Percentiles rank a stretch among this genome's conserved stretches.
These are phyloP conservation scores for Caenorhabditis japonica DNA, from an alignment of 2,888 invertebrate species.

Conservation along the genomic window DNA sequence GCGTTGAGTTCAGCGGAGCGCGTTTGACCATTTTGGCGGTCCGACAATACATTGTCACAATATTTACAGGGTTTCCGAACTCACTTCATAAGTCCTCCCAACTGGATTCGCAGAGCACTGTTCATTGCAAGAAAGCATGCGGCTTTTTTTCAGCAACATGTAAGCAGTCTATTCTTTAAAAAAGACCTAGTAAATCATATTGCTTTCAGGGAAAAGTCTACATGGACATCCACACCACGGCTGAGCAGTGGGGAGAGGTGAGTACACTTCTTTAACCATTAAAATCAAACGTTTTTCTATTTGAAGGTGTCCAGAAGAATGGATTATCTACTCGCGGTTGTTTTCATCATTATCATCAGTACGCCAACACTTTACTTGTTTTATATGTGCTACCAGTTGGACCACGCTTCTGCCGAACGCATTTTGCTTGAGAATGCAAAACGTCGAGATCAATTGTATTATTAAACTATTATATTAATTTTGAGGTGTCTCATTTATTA, in stretches of 20 bases:
- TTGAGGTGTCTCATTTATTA: too few species aligned
- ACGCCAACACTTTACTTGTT: conserved; percentile 63
- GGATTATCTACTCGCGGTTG: conserved; percentile 59
- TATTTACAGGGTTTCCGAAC: conserved; percentile 59
- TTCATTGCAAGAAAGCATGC: conserved; percentile 41
- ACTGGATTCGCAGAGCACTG: conserved; percentile 51
- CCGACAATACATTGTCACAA: too few species aligned
- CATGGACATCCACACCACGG: conserved; percentile 54
- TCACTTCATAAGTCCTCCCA: conserved; percentile 52
- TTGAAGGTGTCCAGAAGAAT: conserved; percentile 61
- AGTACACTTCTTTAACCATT: not conserved
- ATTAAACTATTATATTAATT: too few species aligned
- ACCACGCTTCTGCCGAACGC: conserved; percentile 28
- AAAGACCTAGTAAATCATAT: too few species aligned
- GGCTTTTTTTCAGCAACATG: conserved; percentile 38
- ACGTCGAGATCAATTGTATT: conserved; percentile 38
- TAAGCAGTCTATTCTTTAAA: conserved; percentile 13
- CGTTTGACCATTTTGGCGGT: too few species aligned
- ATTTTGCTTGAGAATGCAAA: conserved; percentile 38
- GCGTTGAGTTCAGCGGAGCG: too few species aligned
- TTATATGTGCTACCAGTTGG: conserved; percentile 50
- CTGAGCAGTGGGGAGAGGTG: conserved; percentile 65
- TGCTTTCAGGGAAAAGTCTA: conserved; percentile 35
- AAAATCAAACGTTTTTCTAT: not conserved
- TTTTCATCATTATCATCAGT: conserved; percentile 62